These are phyloP conservation scores for Ormyrus nitidulus DNA, from an alignment of 2,888 invertebrate genomes.

Conservation along the genomic window DNA sequence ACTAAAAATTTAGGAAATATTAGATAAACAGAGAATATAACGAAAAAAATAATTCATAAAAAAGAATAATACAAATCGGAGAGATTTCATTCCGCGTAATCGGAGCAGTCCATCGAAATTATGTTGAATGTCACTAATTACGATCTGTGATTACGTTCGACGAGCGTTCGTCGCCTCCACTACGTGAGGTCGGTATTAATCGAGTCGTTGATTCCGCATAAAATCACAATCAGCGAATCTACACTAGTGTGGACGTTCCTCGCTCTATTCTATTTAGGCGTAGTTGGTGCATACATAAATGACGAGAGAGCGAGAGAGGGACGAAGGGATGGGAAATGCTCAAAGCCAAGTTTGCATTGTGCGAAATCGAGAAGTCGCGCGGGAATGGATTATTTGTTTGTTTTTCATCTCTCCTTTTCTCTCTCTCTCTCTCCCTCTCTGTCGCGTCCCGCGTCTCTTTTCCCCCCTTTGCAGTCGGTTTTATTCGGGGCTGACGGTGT, in stretches of 20 bases:
- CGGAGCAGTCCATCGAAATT: slow-evolving; percentile 37
- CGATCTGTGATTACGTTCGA: slow-evolving; percentile 60
- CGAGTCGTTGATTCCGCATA: slow-evolving; percentile 62
- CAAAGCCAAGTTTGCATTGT: slow-evolving; percentile 13
- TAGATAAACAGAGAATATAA: too few relatives aligned
- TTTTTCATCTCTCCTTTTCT: slow-evolving; percentile 27
- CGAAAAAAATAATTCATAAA: background rate
- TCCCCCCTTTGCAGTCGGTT: background rate
- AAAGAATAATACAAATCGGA: background rate
- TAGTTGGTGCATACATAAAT: slow-evolving; percentile 25
- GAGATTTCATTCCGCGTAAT: slow-evolving; percentile 24
- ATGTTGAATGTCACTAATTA: slow-evolving; percentile 59
- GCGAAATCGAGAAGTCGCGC: slow-evolving; percentile 38
- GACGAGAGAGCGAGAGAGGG: background rate
- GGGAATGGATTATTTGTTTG: slow-evolving; percentile 28
- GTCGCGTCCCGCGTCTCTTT: too few relatives aligned
- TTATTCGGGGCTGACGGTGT: slow-evolving; percentile 12
- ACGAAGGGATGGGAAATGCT: background rate
- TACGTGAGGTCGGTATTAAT: slow-evolving; percentile 63
- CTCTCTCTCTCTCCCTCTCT: too few relatives aligned
- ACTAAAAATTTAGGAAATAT: too few relatives aligned
- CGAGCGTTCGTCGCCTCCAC: slow-evolving; percentile 13
- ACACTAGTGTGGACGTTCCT: slow-evolving; percentile 9
- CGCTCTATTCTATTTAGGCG: slow-evolving; percentile 37
- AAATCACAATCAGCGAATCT: slow-evolving; percentile 63